Evolutionary conservation across 2,797 vertebrate genomes (phyloP), one percentile per base, ranked within the genome.

Genomic region (Dendrocincla tyrannina): DNA sequence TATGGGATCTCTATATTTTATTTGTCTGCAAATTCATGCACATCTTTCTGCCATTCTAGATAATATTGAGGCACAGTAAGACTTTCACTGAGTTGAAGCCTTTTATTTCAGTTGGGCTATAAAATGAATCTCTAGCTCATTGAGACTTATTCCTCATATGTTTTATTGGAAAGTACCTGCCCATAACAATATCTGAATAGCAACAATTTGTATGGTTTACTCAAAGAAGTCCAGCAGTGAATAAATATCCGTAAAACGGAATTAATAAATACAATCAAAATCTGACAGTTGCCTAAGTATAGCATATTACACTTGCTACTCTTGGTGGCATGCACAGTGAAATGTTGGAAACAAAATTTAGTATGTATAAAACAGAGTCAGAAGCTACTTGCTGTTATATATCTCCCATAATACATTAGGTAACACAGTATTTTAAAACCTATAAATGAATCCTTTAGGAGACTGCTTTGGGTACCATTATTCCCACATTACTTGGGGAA

Each of bases 201-300:
- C 68, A 85, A 85, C 16, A 85, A 64, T 85, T 93, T 87, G 12
- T 67, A 27, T 70, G 37, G 79, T 35, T 46, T 62, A 77, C 46
- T 55, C 56, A 60, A 86, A 92, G 62, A 81, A 50, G 30, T 89
- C 64, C 84, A 87, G 19, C 25, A 60, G 70, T 1, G 33, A 92
- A 73, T 92, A 50, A 92, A 73, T 92, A 50, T 14, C n/a, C 33
- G 63, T 75, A 85, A n/a, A 85, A 64, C 42, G 12, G 56, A 93
- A 96, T 85, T 89, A 94, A 87, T 85, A 95, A 94, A 87, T 58
- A 64, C 13, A 82, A 92, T 85, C 52, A 91, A 52, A 85, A 87
- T 74, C 85, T 95, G 81, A 70, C 88, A 85, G 49, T 70, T 92
- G 22, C 56, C 52, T 84, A 91, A 85, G 33, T 60, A 56, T 24